Conservation (phyloP, 2,888 invertebrate species). For the Timema cristinae region DNA sequence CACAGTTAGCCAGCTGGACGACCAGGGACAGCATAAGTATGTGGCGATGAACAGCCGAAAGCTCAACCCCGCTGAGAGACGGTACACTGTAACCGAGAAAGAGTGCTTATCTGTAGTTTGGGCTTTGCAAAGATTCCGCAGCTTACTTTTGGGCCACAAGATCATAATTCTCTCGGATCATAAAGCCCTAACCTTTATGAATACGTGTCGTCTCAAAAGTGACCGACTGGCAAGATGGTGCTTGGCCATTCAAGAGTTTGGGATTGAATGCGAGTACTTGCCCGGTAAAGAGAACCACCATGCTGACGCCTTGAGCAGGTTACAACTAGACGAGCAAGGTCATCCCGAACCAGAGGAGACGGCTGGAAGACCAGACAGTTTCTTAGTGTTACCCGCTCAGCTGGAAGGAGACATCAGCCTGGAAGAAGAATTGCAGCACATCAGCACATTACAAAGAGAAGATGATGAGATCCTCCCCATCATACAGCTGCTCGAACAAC, state of each 20-base stretch:
- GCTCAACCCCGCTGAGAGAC: background rate
- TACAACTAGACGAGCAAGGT: background rate
- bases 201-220: background rate
- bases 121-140: background rate
- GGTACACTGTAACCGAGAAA: background rate
- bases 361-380: too few relatives aligned
- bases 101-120: slow-evolving; percentile 1
- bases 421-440: too few relatives aligned
- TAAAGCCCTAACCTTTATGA: background rate
- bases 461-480: too few relatives aligned
- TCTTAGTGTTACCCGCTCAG: too few relatives aligned
- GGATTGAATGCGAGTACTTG: background rate
- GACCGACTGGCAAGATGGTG: background rate
- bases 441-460: too few relatives aligned
- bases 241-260: background rate
- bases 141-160: background rate
- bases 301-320: slow-evolving; percentile 9
- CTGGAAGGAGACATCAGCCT: too few relatives aligned
- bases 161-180: slow-evolving; percentile 4
- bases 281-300: background rate
- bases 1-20: slow-evolving; percentile 18
- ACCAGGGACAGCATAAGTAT: background rate
- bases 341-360: background rate
- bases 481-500: too few relatives aligned
- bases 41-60: background rate